Conservation (phyloP, 2,113 vertebrate species). For the Seriola aureovittata region DNA sequence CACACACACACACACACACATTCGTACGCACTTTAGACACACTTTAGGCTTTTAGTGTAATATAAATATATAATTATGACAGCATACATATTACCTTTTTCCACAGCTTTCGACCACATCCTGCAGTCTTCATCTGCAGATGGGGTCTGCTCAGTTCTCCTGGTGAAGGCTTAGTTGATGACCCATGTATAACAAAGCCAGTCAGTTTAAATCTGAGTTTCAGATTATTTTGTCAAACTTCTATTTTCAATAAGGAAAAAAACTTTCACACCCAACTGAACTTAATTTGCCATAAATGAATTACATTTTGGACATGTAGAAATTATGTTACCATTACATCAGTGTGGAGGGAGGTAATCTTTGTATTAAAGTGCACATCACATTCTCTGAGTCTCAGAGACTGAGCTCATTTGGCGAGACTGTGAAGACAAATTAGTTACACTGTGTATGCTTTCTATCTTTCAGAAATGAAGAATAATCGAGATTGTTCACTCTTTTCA, state of each 20-base stretch:
- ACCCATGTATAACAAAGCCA: too few species aligned
- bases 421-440: neutral
- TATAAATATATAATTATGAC: neutral
- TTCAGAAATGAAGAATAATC: neutral
- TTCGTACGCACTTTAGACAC: neutral
- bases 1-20: neutral
- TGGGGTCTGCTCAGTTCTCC: neutral
- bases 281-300: neutral
- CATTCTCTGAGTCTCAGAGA: constrained; percentile 1
- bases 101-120: too few species aligned
- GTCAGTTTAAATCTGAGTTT: too few species aligned
- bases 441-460: neutral
- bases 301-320: neutral
- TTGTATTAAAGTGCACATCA: neutral
- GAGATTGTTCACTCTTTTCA: neutral
- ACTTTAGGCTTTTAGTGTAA: neutral
- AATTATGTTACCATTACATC: neutral
- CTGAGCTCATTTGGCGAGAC: neutral
- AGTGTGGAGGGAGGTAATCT: neutral
- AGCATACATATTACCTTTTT: neutral
- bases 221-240: too few species aligned
- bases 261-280: neutral
- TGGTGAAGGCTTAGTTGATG: too few species aligned
- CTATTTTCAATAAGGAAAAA: neutral
- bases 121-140: neutral